Evolutionary conservation across 2,797 vertebrate genomes (phyloP).

Genomic region (Anas bernieri): DNA sequence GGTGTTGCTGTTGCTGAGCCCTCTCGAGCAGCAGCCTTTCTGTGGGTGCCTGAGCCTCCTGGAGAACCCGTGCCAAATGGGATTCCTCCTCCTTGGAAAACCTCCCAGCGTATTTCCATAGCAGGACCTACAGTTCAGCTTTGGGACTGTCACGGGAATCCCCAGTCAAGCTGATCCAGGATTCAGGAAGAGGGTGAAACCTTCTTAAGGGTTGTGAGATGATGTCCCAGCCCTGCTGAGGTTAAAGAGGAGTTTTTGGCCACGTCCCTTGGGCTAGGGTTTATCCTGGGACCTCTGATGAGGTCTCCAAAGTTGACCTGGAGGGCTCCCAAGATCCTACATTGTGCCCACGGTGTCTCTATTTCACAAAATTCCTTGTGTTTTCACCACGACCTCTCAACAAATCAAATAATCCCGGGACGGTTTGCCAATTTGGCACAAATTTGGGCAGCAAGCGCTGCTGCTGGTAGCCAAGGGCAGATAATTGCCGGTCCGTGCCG

Average conservation of each 20-base stretch:
- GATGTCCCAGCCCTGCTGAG: neutral
- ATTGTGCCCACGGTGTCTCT: neutral
- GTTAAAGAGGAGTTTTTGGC: neutral
- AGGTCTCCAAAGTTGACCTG: neutral
- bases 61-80: neutral
- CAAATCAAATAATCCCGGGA: neutral
- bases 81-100: neutral
- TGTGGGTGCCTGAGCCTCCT: neutral
- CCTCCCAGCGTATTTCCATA: rapidly evolving
- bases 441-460: constrained; percentile 2
- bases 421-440: neutral
- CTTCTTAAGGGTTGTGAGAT: neutral
- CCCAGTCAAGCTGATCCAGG: neutral
- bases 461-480: neutral
- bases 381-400: constrained; percentile 26
- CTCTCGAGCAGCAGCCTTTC: neutral
- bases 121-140: neutral
- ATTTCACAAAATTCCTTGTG: neutral
- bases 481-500: neutral
- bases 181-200: neutral
- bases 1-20: neutral
- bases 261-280: rapidly evolving
- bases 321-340: neutral
- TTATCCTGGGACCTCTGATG: neutral
- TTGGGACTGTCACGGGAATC: neutral